Evolutionary conservation across 37 sponge, comb jelly and placozoan species (phyloP).

Genomic region (Cladorhizidae sp.): DNA sequence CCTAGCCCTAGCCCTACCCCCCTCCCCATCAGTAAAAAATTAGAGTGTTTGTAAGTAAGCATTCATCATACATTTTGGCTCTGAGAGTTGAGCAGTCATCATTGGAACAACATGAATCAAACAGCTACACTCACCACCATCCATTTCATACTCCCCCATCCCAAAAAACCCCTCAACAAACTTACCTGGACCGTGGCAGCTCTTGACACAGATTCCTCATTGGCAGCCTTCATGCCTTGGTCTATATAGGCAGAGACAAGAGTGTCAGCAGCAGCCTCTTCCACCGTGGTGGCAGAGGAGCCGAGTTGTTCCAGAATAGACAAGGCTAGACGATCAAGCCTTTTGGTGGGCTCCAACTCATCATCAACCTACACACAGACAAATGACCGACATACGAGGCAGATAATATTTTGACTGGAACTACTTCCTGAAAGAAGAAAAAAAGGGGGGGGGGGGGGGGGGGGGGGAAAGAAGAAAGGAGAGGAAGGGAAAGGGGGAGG

Average conservation of each 20-base stretch:
- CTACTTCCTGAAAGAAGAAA: no score
- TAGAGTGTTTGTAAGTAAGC: slow-evolving; percentile 12
- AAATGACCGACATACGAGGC: neutral
- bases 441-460: slow-evolving; percentile 38
- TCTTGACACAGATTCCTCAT: slow-evolving; percentile 52
- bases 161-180: neutral
- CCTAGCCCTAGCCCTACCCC: no score
- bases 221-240: slow-evolving; percentile 67
- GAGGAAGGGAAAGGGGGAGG: slow-evolving; percentile 26
- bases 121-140: slow-evolving; percentile 21
- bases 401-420: no score
- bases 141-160: neutral
- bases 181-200: slow-evolving; percentile 71
- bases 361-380: slow-evolving; percentile 27
- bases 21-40: slow-evolving; percentile 41
- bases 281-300: slow-evolving; percentile 54
- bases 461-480: slow-evolving; percentile 40
- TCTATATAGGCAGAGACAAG: slow-evolving; percentile 75
- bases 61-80: neutral
- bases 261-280: slow-evolving; percentile 72
- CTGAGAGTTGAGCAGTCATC: neutral
- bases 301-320: slow-evolving; percentile 49
- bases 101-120: neutral
- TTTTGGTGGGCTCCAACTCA: slow-evolving; percentile 49
- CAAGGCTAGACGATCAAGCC: slow-evolving; percentile 57